Evolutionary conservation across 2,113 vertebrate genomes (phyloP), one percentile per base, ranked within the genome.

Genomic region (Vanacampus margaritifer): DNA sequence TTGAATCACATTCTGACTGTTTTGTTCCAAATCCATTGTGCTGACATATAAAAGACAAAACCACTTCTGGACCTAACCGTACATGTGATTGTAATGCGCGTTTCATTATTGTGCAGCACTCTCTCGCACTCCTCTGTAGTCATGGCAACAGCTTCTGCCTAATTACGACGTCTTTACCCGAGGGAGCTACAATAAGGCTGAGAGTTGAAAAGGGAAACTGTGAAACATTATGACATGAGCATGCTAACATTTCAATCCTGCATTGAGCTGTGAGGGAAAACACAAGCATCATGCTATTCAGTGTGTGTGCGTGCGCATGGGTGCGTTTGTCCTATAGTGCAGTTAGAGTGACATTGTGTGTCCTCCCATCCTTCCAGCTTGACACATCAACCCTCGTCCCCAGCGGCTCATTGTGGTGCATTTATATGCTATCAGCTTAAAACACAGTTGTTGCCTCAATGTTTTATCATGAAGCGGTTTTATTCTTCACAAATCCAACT

Each of bases 61-160:
- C 2, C 8, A 6, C 21, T 14, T 10, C 5, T 10, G 48, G 19
- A 1, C 48, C 17, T 46, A 17, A 46, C 17, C 17, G 17, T 46
- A 46, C 45, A 19, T 19, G 17, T 51, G 48, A 51, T 51, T 23
- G 48, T 23, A 11, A 21, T 51, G 48, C 23, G 21, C 48, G 48
- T 51, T n/a, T 51, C 43, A 48, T 64, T 10, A 16, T 64, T 26
- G 39, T 46, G 62, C 43, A 19, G n/a, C n/a, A 23, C 21, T 51
- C n/a, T 46, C 32, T 41, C 21, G 3, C 59, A 41, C 35, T 43
- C 57, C 36, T 64, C 58, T 46, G 82, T 83, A 3, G 75, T 65
- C 79, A 83, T 82, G 73, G 82, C 73, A 86, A 85, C 82, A 75
- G 71, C 68, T 71, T 81, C 61, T 12, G 12, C 36, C 64, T 69